Conservation (phyloP, 1,140 invertebrate species). For the Phenacoccus solenopsis region DNA sequence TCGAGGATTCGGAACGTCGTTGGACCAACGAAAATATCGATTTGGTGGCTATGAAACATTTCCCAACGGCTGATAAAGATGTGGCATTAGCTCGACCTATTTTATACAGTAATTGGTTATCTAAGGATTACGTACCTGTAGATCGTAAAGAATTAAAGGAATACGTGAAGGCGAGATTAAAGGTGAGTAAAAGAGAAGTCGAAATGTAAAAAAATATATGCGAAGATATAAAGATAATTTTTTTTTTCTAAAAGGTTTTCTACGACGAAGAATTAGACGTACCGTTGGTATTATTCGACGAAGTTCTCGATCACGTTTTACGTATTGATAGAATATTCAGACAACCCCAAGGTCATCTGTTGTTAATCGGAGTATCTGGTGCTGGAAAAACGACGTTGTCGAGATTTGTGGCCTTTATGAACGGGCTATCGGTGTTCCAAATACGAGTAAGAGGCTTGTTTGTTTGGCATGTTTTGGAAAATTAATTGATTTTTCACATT, state of each 20-base stretch:
- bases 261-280: constrained; percentile 99
- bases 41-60: constrained; percentile 84
- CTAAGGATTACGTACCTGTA: constrained; percentile 96
- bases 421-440: constrained; percentile 95
- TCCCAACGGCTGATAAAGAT: constrained; percentile 78
- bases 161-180: constrained; percentile 92
- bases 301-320: constrained; percentile 95
- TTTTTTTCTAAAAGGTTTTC: constrained; percentile 56
- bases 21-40: constrained; percentile 99
- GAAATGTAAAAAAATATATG: neutral
- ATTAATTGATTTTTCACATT: neutral
- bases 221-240: neutral
- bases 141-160: constrained; percentile 87
- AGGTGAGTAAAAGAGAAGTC: constrained; percentile 36
- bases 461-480: neutral
- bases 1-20: constrained; percentile 82
- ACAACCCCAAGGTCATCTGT: constrained; percentile 93
- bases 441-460: constrained; percentile 64
- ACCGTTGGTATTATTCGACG: constrained; percentile 93
- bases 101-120: constrained; percentile 97
- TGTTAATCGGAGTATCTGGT: constrained; percentile 94
- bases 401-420: constrained; percentile 99
- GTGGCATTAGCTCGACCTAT: constrained; percentile 81
- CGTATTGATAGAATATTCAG: constrained; percentile 97
- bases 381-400: constrained; percentile 98